A percentile compares a stretch with the other conserved stretches of the same genome.
phyloP scores from a whole-genome alignment of 2,113 vertebrate species.

The Acinonyx jubatus region DNA sequence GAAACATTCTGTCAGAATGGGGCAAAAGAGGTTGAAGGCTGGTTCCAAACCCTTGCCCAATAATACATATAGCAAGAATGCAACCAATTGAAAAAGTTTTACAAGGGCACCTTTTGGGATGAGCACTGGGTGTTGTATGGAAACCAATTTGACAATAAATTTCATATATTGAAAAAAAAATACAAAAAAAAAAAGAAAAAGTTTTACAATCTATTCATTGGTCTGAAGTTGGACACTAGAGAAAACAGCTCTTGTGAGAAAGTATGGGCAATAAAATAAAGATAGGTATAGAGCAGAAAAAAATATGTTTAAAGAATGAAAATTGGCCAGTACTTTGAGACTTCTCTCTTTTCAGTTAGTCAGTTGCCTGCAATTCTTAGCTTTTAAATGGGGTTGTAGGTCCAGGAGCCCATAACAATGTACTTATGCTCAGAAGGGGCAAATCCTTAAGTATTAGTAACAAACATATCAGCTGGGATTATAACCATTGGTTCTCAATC shows the following conservation, averaged over 20 bases:
- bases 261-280: constrained; percentile 5
- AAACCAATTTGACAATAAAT: too few species aligned
- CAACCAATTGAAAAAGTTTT: constrained; percentile 20
- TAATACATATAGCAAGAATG: constrained; percentile 41
- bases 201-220: background rate
- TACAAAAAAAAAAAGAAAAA: background rate
- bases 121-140: too few species aligned
- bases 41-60: background rate
- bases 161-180: too few species aligned
- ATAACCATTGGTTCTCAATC: background rate
- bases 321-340: background rate
- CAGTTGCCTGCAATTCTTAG: background rate
- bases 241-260: constrained; percentile 49
- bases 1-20: background rate
- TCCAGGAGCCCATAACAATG: background rate
- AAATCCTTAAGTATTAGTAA: constrained; percentile 17
- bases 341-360: background rate
- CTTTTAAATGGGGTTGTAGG: background rate
- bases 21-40: background rate
- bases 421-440: background rate
- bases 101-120: too few species aligned
- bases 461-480: background rate
- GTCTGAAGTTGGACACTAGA: constrained; percentile 34
- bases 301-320: background rate
- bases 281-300: background rate